These are phyloP conservation scores for Anneissia japonica DNA, from an alignment of 35 echinoderm and acorn worm genomes.

Conservation along the genomic window DNA sequence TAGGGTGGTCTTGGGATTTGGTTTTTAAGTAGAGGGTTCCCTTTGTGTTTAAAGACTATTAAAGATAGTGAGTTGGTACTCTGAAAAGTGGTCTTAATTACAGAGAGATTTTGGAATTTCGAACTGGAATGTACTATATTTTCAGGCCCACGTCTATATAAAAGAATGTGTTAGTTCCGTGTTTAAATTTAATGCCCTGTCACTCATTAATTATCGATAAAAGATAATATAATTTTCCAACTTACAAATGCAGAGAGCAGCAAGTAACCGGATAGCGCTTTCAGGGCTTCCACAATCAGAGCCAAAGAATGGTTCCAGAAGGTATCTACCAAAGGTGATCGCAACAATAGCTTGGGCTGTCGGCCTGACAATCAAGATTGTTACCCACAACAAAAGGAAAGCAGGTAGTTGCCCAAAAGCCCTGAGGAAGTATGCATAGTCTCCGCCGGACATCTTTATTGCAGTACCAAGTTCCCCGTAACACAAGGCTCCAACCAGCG, in stretches of 20 bases:
- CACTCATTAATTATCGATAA: too few relatives aligned
- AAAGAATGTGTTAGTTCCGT: too few relatives aligned
- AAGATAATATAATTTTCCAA: not conserved
- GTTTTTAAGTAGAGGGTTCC: too few relatives aligned
- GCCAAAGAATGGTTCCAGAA: conserved; percentile 81
- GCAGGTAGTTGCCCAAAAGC: conserved; percentile 74
- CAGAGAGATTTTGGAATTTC: too few relatives aligned
- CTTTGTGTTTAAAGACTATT: too few relatives aligned
- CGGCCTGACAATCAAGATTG: conserved; percentile 76
- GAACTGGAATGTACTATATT: too few relatives aligned
- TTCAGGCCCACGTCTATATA: too few relatives aligned
- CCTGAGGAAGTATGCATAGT: conserved; percentile 86
- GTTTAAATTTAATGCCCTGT: too few relatives aligned
- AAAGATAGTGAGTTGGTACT: too few relatives aligned
- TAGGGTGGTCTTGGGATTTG: too few relatives aligned
- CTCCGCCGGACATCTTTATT: conserved; percentile 95
- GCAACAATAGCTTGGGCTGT: conserved; percentile 92
- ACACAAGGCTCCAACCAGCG: conserved; percentile 90
- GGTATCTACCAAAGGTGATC: conserved; percentile 77
- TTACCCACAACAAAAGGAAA: conserved; percentile 92
- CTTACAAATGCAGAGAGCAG: conserved; percentile 89
- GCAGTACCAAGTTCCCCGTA: conserved; percentile 95
- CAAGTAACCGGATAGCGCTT: conserved; percentile 55
- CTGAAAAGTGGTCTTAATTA: too few relatives aligned
- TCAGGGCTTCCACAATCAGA: conserved; percentile 22